Percentiles rank a stretch among this genome's conserved stretches.
Evolutionary conservation across 2,797 vertebrate species (phyloP).

Genomic region (Agapornis canus): DNA sequence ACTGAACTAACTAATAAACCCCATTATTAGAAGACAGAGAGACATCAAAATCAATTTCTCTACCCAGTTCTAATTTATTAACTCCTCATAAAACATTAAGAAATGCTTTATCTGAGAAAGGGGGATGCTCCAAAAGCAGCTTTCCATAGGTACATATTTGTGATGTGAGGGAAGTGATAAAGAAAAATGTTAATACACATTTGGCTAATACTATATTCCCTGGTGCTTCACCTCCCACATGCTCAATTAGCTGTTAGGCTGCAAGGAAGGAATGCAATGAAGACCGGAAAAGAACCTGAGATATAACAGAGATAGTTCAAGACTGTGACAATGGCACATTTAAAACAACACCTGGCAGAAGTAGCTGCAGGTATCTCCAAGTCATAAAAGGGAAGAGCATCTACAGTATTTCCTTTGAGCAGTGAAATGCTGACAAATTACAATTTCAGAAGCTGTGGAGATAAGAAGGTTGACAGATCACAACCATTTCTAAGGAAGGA

Average conservation of each 20-base stretch:
- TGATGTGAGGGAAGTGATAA: background rate
- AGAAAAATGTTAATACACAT: background rate
- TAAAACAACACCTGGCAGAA: background rate
- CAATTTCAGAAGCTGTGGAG: background rate
- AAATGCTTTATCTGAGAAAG: background rate
- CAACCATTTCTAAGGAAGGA: background rate
- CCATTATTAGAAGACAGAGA: background rate
- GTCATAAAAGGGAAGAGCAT: background rate
- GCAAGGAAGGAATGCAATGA: rapidly evolving
- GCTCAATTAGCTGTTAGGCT: background rate
- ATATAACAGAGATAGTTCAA: background rate
- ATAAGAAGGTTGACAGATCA: background rate
- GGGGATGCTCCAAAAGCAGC: background rate
- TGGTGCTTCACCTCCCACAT: background rate
- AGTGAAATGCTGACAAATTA: background rate
- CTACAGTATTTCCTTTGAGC: background rate
- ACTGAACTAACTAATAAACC: background rate
- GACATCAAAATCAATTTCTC: background rate
- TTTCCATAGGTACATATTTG: background rate
- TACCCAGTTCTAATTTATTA: background rate
- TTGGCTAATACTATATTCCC: background rate
- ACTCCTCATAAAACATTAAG: background rate
- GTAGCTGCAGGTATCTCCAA: background rate
- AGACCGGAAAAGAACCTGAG: background rate
- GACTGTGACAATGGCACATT: background rate